These are phyloP conservation scores for Eumerus sabulonum DNA, from an alignment of 2,888 invertebrate genomes.

Conservation along the genomic window DNA sequence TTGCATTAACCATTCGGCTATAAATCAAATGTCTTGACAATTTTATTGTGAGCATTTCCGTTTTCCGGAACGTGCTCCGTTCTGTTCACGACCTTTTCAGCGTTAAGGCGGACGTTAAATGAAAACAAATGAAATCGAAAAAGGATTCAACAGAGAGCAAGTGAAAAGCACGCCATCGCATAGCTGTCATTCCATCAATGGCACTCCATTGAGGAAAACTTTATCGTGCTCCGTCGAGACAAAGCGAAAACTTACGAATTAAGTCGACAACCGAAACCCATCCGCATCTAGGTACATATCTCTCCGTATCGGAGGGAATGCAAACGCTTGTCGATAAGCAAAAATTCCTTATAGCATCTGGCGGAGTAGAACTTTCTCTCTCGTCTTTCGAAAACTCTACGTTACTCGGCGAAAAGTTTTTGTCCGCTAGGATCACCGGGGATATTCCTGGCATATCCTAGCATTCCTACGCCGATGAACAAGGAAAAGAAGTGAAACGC, in stretches of 20 bases:
- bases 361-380: constrained; percentile 39
- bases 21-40: constrained; percentile 64
- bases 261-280: constrained; percentile 45
- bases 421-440: constrained; percentile 50
- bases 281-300: too few relatives aligned
- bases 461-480: neutral
- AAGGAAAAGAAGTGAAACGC: neutral
- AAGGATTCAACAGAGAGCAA: neutral
- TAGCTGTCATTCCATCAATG: constrained; percentile 48
- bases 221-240: constrained; percentile 56
- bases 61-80: constrained; percentile 18
- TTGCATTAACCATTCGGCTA: too few relatives aligned
- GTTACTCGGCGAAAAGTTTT: constrained; percentile 34
- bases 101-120: neutral
- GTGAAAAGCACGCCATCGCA: neutral
- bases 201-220: constrained; percentile 51
- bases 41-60: constrained; percentile 63
- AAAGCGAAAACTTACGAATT: constrained; percentile 56
- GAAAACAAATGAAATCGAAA: too few relatives aligned
- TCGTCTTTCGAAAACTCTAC: constrained; percentile 37
- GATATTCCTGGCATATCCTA: constrained; percentile 36
- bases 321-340: constrained; percentile 50
- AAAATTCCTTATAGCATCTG: constrained; percentile 62
- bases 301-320: neutral
- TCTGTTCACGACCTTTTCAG: neutral